phyloP scores from a whole-genome alignment of 2,888 invertebrate genomes.

The Timema cristinae region DNA sequence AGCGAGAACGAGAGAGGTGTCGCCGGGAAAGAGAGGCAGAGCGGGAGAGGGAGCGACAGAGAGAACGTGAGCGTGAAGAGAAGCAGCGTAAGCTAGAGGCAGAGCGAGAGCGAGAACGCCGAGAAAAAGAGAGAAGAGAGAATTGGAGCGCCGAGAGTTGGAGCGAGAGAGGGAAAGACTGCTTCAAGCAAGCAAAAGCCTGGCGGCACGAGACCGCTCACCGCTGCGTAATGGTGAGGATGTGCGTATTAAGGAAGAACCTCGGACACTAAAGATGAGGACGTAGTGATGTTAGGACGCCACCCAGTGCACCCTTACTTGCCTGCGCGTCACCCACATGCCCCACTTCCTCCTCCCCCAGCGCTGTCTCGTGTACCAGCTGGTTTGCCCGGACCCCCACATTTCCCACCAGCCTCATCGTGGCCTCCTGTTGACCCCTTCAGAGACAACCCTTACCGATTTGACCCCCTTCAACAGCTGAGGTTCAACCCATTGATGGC shows the following conservation, averaged over 20 bases:
- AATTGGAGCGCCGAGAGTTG: constrained; percentile 34
- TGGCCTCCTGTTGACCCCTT: constrained; percentile 44
- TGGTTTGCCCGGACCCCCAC: constrained; percentile 46
- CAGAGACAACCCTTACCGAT: constrained; percentile 63
- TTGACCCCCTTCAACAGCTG: constrained; percentile 60
- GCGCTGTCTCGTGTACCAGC: constrained; percentile 41
- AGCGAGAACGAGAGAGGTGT: constrained; percentile 47
- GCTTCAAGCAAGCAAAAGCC: constrained; percentile 43
- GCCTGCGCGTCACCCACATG: constrained; percentile 25
- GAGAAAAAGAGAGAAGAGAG: constrained; percentile 41
- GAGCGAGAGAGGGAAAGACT: constrained; percentile 28
- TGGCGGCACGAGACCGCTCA: constrained; percentile 61
- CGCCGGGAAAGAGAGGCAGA: constrained; percentile 57
- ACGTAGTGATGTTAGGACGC: constrained; percentile 43
- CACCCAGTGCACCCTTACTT: constrained; percentile 40
- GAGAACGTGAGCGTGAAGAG: constrained; percentile 52
- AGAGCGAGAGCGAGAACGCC: constrained; percentile 52
- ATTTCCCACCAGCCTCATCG: constrained; percentile 41
- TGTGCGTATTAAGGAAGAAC: constrained; percentile 63
- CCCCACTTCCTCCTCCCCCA: constrained; percentile 37
- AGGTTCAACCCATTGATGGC: constrained; percentile 77
- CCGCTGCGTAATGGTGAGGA: constrained; percentile 62
- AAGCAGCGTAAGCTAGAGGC: constrained; percentile 41
- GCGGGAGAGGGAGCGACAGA: constrained; percentile 52
- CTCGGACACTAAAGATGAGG: constrained; percentile 43